Evolutionary conservation across 1,140 invertebrate species (phyloP).

Genomic region (Sinonovacula constricta): DNA sequence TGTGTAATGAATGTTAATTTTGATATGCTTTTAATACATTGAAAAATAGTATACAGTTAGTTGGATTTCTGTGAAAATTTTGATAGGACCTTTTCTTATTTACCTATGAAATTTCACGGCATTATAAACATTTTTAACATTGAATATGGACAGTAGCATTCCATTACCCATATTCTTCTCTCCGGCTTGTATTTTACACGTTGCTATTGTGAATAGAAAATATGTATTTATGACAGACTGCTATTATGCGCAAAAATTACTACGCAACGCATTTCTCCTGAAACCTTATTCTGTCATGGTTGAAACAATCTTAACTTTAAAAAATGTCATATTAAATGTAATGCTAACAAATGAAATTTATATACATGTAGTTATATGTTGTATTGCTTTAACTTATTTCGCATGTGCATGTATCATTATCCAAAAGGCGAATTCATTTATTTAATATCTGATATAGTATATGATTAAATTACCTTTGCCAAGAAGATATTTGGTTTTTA

Average conservation of each 20-base stretch:
- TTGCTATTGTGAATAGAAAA: constrained; percentile 1
- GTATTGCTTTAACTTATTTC: constrained; percentile 1
- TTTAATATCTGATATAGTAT: constrained; percentile 5
- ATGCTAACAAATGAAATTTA: constrained; percentile 19
- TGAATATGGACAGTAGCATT: constrained; percentile 13
- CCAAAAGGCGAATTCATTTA: background rate
- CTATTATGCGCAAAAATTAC: constrained; percentile 1
- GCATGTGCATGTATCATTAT: constrained; percentile 25
- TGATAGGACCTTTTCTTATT: no score
- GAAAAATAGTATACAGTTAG: constrained; percentile 21
- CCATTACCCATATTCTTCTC: constrained; percentile 24
- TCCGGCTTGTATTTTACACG: constrained; percentile 16
- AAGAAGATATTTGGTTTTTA: constrained; percentile 20
- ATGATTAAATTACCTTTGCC: constrained; percentile 28
- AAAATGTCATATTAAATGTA: background rate
- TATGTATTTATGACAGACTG: constrained; percentile 21
- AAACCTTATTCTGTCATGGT: background rate
- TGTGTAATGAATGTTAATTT: background rate
- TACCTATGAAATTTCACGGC: no score
- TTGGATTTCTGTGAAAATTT: no score
- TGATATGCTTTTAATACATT: constrained; percentile 25
- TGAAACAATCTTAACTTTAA: constrained; percentile 9
- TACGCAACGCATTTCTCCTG: constrained; percentile 5
- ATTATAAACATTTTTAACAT: constrained; percentile 16
- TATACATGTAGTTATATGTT: constrained; percentile 15